Base-by-base conservation (phyloP, 2,113 vertebrate species). In the Apodemus speciosus region DNA sequence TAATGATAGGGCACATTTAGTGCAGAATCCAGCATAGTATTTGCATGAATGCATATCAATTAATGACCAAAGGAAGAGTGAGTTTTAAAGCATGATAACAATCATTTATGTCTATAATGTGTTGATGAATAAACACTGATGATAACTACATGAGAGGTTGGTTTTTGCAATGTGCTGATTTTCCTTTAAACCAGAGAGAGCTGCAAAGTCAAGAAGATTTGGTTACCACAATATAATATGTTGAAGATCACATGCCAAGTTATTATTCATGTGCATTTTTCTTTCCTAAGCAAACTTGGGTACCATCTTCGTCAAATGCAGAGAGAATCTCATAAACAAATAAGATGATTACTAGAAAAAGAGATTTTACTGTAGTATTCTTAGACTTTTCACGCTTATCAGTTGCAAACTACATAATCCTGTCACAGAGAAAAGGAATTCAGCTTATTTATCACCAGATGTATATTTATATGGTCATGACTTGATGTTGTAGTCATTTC, bases 401-500 rank as follows among this genome's bases (percentile, higher is more conserved):
- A 97, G 49, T 43, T 72, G 83, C 83, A 95, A 96, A 96, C 93
- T 87, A 38, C 68, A 46, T 64, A 75, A 76, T 89, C 21, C 46
- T 85, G 81, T 96, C 95, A 97, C 92, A 97, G 49, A 97, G 43
- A 93, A 93, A 93, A 94, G 35, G 85, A 97, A 97, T 96, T 97
- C 69, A 95, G 90, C 85, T 79, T 98, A 49, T 95, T 97, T 97
- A 92, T 97, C 95, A 98, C 95, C 91, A 79, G 97, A 80, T 73
- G 97, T 97, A 89, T 97, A 97, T 97, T 97, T 97, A 97, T 96
- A 92, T 58, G 97, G 79, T 85, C 83, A 89, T 27, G 71, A 46
- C 35, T 98, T 92, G 95, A 95, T 89, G 95, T 92, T 94, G 93
- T 98, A 97, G 96, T 88, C 95, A 85, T 97, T 97, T 66, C 79